Percentiles rank a stretch among this genome's conserved stretches.
Conservation (phyloP, 2,888 invertebrate species). For the Chrysolina americana region DNA sequence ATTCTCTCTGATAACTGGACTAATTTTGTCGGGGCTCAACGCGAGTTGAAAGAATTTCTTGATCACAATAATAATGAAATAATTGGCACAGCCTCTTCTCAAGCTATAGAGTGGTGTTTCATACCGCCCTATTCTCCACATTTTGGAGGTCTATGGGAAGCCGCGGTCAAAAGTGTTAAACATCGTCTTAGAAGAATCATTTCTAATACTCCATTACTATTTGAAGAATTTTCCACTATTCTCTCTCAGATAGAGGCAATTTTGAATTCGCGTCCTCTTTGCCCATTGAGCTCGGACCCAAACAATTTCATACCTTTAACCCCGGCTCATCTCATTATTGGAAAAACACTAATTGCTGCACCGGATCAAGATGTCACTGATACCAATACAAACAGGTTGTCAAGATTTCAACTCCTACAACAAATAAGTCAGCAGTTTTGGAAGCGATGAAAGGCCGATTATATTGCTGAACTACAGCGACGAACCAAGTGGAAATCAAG, state of each 20-base stretch:
- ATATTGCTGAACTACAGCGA: constrained; percentile 26
- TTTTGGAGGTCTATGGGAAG: constrained; percentile 40
- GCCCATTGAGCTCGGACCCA: constrained; percentile 38
- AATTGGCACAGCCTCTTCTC: not conserved
- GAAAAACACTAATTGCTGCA: constrained; percentile 31
- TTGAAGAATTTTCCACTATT: constrained; percentile 55
- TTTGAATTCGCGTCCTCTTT: constrained; percentile 56
- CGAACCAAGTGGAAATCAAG: constrained; percentile 23
- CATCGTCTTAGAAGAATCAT: too few relatives aligned
- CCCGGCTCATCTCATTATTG: constrained; percentile 45
- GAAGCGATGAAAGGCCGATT: constrained; percentile 29
- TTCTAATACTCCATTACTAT: constrained; percentile 40
- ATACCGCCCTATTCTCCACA: constrained; percentile 44
- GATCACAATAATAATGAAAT: constrained; percentile 16
- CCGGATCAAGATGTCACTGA: constrained; percentile 28
- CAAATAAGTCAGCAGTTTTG: constrained; percentile 30
- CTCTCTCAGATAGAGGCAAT: constrained; percentile 53
- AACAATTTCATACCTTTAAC: constrained; percentile 41
- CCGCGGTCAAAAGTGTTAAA: constrained; percentile 10
- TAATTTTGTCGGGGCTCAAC: constrained; percentile 46
- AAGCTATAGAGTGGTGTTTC: constrained; percentile 43
- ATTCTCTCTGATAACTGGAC: constrained; percentile 54
- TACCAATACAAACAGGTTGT: constrained; percentile 29
- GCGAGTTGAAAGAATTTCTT: constrained; percentile 30
- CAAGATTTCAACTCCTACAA: constrained; percentile 23